phyloP scores from a whole-genome alignment of 2,888 invertebrate genomes.

The Capitulum mitella region DNA sequence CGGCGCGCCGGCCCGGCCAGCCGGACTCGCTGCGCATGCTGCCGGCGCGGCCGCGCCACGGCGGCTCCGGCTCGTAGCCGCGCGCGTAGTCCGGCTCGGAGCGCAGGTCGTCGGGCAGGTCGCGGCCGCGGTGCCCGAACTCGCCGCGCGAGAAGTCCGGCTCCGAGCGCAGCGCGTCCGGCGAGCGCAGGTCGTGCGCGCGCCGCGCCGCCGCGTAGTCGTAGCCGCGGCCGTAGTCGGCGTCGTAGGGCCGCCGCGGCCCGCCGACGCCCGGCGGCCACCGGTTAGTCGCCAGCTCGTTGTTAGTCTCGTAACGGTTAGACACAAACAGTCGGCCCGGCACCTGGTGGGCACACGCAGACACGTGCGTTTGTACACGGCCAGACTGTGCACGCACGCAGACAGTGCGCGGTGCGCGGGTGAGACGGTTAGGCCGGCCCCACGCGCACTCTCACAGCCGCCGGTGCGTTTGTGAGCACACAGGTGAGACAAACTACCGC shows the following conservation, averaged over 20 bases:
- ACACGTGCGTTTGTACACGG: neutral
- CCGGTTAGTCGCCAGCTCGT: constrained; percentile 16
- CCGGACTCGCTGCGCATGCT: neutral
- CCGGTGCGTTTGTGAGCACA: too few species aligned
- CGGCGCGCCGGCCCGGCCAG: neutral
- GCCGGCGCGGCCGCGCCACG: constrained; percentile 20
- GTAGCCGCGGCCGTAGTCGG: neutral
- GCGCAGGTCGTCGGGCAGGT: constrained; percentile 12
- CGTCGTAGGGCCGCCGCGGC: neutral
- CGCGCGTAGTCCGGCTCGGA: constrained; percentile 3
- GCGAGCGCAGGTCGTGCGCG: neutral
- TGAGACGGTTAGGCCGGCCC: neutral
- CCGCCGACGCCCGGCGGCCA: neutral
- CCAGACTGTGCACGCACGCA: neutral
- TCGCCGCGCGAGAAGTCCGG: neutral
- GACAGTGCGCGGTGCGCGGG: neutral
- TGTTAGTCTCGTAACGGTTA: constrained; percentile 22
- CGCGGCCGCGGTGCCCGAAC: constrained; percentile 6
- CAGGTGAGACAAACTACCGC: too few species aligned
- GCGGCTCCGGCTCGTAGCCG: constrained; percentile 5
- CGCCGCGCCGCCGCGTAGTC: neutral
- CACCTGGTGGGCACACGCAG: neutral
- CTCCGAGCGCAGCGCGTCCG: constrained; percentile 3
- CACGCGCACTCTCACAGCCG: too few species aligned
- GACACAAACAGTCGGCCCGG: constrained; percentile 8